A percentile compares a stretch with the other conserved stretches of the same genome.
Evolutionary conservation across 2,888 invertebrate species (phyloP).

Genomic region (Prosopocoilus inquinatus): DNA sequence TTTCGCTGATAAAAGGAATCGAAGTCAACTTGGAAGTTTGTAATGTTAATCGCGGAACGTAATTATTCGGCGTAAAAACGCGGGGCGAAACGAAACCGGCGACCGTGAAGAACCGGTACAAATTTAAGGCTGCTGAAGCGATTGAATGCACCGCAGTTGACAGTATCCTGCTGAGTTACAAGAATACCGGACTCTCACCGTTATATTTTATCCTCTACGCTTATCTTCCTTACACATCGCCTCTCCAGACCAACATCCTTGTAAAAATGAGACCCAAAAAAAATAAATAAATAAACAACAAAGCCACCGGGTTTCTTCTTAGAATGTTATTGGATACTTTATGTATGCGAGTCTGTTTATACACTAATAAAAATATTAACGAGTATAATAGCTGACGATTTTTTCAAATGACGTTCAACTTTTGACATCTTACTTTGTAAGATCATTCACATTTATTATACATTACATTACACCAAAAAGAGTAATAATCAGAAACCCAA

Average conservation of each 20-base stretch:
- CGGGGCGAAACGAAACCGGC: no score
- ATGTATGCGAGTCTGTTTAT: conserved; percentile 3
- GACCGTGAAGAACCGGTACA: background rate
- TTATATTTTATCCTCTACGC: conserved; percentile 3
- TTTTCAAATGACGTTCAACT: no score
- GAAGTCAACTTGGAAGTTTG: no score
- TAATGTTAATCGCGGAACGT: no score
- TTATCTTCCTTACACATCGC: conserved; percentile 3
- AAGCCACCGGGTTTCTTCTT: conserved; percentile 15
- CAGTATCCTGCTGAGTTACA: conserved; percentile 5
- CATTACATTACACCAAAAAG: no score
- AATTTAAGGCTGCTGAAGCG: background rate
- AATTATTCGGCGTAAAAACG: no score
- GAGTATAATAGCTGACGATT: no score
- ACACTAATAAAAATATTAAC: background rate
- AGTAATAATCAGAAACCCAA: no score
- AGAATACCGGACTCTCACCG: conserved; percentile 5
- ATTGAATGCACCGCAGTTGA: background rate
- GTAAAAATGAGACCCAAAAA: conserved; percentile 13
- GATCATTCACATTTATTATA: no score
- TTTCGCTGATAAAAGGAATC: background rate
- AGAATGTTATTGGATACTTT: conserved; percentile 7
- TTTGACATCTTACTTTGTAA: no score
- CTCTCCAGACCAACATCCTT: conserved; percentile 11
- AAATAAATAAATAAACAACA: conserved; percentile 4